Percentiles rank a stretch among this genome's conserved stretches.
Conservation (phyloP, 1,140 invertebrate species). For the Oncopodura yosiiana region DNA sequence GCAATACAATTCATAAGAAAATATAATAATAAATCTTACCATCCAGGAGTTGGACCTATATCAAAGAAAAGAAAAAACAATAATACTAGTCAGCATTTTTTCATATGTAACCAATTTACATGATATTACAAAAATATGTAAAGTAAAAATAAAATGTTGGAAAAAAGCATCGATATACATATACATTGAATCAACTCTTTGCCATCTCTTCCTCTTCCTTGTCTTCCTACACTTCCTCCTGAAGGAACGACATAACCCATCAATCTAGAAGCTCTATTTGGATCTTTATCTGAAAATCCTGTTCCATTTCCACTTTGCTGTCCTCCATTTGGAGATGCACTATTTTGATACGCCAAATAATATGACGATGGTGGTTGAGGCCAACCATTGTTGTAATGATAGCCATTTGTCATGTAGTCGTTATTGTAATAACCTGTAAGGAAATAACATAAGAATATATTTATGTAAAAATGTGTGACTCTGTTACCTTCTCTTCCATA, state of each 20-base stretch:
- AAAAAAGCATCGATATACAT: no score
- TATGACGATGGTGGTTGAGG: constrained; percentile 27
- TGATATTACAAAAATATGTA: no score
- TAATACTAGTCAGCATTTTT: background rate
- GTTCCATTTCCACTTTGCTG: constrained; percentile 10
- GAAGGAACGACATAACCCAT: constrained; percentile 23
- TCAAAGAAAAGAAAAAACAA: background rate
- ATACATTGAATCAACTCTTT: constrained; percentile 63
- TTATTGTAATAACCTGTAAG: constrained; percentile 30
- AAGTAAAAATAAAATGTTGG: no score
- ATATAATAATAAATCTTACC: no score
- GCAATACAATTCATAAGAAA: no score
- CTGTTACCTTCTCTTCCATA: constrained; percentile 21
- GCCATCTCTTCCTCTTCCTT: constrained; percentile 48
- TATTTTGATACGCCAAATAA: constrained; percentile 26
- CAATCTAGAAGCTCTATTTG: constrained; percentile 14
- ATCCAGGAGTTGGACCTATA: no score
- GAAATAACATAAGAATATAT: background rate
- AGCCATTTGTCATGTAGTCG: constrained; percentile 32
- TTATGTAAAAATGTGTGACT: no score
- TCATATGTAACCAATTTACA: no score
- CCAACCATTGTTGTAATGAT: constrained; percentile 32
- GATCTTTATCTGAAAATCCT: constrained; percentile 17
- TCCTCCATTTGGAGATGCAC: constrained; percentile 16
- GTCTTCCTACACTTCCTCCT: constrained; percentile 31